These are phyloP conservation scores for Chaenodraco wilsoni DNA, from an alignment of 2,797 vertebrate species.

Conservation along the genomic window DNA sequence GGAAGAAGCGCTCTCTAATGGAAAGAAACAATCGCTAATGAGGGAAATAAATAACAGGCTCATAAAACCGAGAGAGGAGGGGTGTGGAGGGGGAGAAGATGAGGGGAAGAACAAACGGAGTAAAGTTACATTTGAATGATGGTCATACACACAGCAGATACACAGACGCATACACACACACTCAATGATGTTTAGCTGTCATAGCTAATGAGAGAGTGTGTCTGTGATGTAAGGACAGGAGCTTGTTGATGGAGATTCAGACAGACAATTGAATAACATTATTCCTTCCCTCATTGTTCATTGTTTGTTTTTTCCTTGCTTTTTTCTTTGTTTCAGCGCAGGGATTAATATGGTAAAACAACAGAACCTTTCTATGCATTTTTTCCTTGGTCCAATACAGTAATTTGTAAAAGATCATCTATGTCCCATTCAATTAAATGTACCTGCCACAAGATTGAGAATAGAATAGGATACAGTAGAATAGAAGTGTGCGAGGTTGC, in stretches of 20 bases:
- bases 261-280: slow-evolving; percentile 76
- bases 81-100: slow-evolving; percentile 25
- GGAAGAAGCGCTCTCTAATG: slow-evolving; percentile 66
- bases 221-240: slow-evolving; percentile 75
- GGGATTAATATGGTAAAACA: slow-evolving; percentile 58
- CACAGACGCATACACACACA: slow-evolving; percentile 28
- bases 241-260: slow-evolving; percentile 71
- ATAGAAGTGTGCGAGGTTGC: not conserved
- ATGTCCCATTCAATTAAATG: slow-evolving; percentile 30
- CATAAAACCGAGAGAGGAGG: slow-evolving; percentile 50
- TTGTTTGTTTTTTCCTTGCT: slow-evolving; percentile 55
- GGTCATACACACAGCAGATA: slow-evolving; percentile 52
- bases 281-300: slow-evolving; percentile 58
- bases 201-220: slow-evolving; percentile 72
- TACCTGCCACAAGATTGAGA: not conserved
- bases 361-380: slow-evolving; percentile 16
- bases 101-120: slow-evolving; percentile 56
- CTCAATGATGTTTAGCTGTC: slow-evolving; percentile 71
- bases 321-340: slow-evolving; percentile 35
- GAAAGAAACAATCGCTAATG: slow-evolving; percentile 76
- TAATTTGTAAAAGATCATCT: slow-evolving; percentile 27
- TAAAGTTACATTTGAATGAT: slow-evolving; percentile 69
- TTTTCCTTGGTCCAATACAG: slow-evolving; percentile 2
- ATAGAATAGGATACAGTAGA: not conserved
- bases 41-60: slow-evolving; percentile 71